Evolutionary conservation across 2,888 invertebrate genomes (phyloP), one percentile per base, ranked within the genome.

Genomic region (Leucophora obtusa): DNA sequence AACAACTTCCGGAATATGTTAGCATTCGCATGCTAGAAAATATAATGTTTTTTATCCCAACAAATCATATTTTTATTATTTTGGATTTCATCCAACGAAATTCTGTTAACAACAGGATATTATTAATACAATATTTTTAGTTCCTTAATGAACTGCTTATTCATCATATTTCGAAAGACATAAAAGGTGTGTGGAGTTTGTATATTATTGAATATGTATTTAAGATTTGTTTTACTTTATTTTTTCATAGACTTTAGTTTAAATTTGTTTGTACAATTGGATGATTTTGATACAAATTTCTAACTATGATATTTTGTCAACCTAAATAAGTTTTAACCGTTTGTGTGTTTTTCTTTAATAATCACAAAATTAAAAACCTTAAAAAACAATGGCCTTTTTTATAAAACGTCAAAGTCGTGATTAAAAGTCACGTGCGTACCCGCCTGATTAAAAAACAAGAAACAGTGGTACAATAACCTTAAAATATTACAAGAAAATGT

Each of bases 391-490:
- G 38, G 58, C 51, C 33, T 75, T 62, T n/a, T 56, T 38, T n/a
- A 38, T 33, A 35, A 62, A 72, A 72, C 72, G 72, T 54, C 38
- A 65, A 53, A 79, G 76, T 80, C 80, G 80, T 80, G 80, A 80
- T 72, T 69, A 72, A 24, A 33, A 80, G 80, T 80, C 80, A 80
- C 80, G 80, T 80, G 80, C 75, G 80, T 80, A 80, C 76, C 76
- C 69, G 72, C 68, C 75, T 76, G 74, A 72, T 69, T 68, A 53
- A 60, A 79, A 62, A 58, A 4, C 2, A n/a, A 14, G n/a, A 60
- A 5, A 21, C 21, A 21, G 21, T 21, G 21, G 21, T 4, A 21
- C 21, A 21, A 3, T 21, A 21, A 21, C 21, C 21, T 21, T 21
- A 21, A 21, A 21, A 21, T 21, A 2, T 4, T 21, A 21, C 2